Base-by-base conservation (phyloP, 2,888 invertebrate species). In the Trachelus iudaicus region DNA sequence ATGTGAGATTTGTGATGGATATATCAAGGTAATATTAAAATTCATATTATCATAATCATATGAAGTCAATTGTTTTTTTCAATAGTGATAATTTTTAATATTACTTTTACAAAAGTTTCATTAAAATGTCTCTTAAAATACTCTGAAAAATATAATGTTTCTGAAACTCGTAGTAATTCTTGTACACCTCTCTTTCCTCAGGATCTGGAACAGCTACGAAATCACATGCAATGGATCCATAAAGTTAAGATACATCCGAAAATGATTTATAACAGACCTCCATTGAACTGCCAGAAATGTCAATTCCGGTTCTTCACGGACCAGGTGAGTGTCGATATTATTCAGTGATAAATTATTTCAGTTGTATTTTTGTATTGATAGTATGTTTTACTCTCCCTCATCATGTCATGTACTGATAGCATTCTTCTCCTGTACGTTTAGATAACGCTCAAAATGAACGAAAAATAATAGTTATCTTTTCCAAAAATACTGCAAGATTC, bases 141-240 rank as follows among this genome's bases (percentile, higher is more conserved):
- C 23, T 31, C 34, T 35, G 73, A 33, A 69, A 13, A 31, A 76
- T 40, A 40, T 15, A 40, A 40, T 6, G 40, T 40, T 15, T 40
- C 40, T 15, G 15, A 15, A 40, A 40, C 15, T 40, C 6, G 4
- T 40, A 15, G 15, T 40, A 15, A 40, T 1, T 15, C 15, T 40
- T 40, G 6, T 40, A 40, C 15, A 15, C 15, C 15, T 40, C 15
- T 40, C 15, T 6, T 40, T 40, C 40, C 83, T 9, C 80, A 93
- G 93, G 98, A 98, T 92, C 93, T 98, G 88, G 98, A 98, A 88
- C 98, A 98, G 90, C 92, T 98, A 82, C 94, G 98, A 82, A 98
- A 98, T 91, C 98, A 98, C 90, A 98, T 98, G 97, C 98, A 98
- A 90, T 98, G 98, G 97, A 98, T 98, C 91, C 98, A 98, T 92